phyloP scores from a whole-genome alignment of 2,113 vertebrate genomes.

The Zeus faber region DNA sequence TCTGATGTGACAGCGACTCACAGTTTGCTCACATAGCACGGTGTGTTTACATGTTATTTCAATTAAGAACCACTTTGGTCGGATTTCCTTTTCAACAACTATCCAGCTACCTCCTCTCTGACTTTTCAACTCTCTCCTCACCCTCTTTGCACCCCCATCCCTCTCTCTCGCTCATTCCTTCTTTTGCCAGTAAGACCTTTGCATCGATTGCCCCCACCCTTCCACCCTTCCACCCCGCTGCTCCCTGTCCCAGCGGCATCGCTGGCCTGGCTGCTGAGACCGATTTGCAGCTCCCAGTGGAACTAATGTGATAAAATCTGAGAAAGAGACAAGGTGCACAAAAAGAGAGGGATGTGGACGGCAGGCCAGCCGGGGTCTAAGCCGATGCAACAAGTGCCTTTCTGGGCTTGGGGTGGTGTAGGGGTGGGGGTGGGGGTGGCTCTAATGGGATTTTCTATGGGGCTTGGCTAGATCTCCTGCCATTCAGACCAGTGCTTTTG shows the following conservation, averaged over 20 bases:
- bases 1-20: no score
- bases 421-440: constrained; percentile 5
- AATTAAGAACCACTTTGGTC: no score
- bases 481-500: constrained; percentile 66
- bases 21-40: no score
- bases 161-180: constrained; percentile 8
- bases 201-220: no score
- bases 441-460: constrained; percentile 77
- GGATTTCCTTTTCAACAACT: neutral
- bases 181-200: constrained; percentile 12
- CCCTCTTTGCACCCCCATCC: constrained; percentile 9
- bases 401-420: constrained; percentile 14
- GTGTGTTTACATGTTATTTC: no score
- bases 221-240: constrained; percentile 16
- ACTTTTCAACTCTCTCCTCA: neutral
- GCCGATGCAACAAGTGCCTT: constrained; percentile 69
- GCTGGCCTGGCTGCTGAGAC: constrained; percentile 50
- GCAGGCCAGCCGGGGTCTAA: no score
- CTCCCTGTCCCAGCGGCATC: constrained; percentile 26
- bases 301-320: constrained; percentile 76
- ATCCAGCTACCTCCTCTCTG: neutral
- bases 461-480: constrained; percentile 74
- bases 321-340: constrained; percentile 60
- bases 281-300: constrained; percentile 66
- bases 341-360: constrained; percentile 71